A percentile compares a stretch with the other conserved stretches of the same genome.
Conservation (phyloP, 2,797 vertebrate genomes). For the Lemur catta region DNA sequence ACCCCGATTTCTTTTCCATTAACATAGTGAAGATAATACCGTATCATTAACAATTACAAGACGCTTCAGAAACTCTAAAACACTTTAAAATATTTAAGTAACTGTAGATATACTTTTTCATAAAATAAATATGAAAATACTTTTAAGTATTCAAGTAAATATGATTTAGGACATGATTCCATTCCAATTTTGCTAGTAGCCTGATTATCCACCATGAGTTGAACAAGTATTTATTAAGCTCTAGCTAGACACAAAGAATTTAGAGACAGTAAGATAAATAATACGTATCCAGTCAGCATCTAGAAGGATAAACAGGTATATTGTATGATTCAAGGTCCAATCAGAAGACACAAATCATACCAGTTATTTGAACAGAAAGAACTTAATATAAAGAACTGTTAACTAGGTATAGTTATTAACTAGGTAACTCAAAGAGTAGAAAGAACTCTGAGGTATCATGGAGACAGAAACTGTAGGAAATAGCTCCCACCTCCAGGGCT, state of each 20-base stretch:
- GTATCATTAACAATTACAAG: conserved; percentile 27
- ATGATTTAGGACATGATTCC: not conserved
- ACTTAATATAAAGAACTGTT: not conserved
- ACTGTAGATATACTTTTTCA: not conserved
- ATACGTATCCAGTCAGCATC: not conserved
- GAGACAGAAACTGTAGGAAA: not conserved
- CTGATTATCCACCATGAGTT: not conserved
- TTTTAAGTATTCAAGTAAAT: not conserved
- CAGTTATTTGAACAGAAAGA: conserved; percentile 8
- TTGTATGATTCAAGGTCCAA: not conserved
- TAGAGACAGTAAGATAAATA: not conserved
- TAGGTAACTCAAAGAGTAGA: not conserved
- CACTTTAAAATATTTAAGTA: not conserved
- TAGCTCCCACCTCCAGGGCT: not conserved
- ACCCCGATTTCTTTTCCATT: not conserved
- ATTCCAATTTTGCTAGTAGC: not conserved
- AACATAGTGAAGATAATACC: not conserved
- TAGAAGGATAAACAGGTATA: not conserved
- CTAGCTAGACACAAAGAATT: not conserved
- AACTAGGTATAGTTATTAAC: not conserved
- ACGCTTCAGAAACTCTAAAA: conserved; percentile 39
- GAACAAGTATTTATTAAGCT: not conserved
- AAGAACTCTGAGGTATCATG: not conserved
- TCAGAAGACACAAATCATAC: not conserved
- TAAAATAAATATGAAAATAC: not conserved